phyloP scores from a whole-genome alignment of 1,140 invertebrate species.

The Heterodera carotae region DNA sequence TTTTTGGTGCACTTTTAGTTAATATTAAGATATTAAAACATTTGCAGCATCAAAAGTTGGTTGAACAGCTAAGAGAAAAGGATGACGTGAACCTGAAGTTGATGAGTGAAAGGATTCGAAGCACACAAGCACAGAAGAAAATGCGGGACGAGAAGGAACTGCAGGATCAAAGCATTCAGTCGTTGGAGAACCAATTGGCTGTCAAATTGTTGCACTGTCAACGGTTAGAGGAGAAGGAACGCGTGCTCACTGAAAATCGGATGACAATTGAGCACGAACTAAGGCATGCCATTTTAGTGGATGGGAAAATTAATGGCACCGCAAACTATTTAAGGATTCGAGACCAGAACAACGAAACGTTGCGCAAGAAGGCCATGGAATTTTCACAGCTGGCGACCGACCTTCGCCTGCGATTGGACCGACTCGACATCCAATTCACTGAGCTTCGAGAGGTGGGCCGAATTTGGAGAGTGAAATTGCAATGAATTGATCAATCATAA shows the following conservation, averaged over 20 bases:
- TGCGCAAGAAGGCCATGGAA: constrained; percentile 94
- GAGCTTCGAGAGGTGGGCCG: constrained; percentile 45
- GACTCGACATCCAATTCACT: constrained; percentile 66
- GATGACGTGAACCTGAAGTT: constrained; percentile 99
- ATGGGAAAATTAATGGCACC: neutral
- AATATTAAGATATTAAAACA: too few relatives aligned
- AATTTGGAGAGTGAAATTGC: too few relatives aligned
- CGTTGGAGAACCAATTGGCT: constrained; percentile 76
- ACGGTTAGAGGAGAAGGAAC: constrained; percentile 94
- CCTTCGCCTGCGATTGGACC: constrained; percentile 91
- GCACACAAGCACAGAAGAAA: constrained; percentile 47
- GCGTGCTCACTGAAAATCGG: constrained; percentile 85
- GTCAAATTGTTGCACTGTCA: constrained; percentile 90
- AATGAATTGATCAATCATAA: too few relatives aligned
- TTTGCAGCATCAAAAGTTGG: constrained; percentile 93
- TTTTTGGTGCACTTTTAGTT: too few relatives aligned
- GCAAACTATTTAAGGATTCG: constrained; percentile 70
- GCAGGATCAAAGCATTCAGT: constrained; percentile 37
- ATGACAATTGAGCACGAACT: constrained; percentile 85
- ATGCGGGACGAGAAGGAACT: constrained; percentile 47
- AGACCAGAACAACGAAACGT: constrained; percentile 93
- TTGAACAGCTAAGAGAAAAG: constrained; percentile 93
- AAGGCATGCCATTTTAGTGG: constrained; percentile 29
- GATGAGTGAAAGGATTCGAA: constrained; percentile 79
- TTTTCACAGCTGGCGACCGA: constrained; percentile 90